Conservation (phyloP, 2,113 vertebrate genomes). For the Xenopus borealis region DNA sequence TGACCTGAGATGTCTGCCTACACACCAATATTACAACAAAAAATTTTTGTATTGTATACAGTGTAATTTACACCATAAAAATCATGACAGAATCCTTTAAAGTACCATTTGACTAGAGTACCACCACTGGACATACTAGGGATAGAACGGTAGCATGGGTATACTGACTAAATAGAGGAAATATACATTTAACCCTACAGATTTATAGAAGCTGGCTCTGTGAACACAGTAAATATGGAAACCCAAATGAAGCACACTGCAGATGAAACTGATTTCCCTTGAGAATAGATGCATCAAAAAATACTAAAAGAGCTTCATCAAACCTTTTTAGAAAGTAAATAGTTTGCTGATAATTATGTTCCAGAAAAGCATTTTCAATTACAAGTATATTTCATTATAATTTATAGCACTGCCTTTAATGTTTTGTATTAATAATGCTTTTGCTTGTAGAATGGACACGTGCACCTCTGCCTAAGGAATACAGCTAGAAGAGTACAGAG, state of each 20-base stretch:
- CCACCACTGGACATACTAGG: too few relatives aligned
- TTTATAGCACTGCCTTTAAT: conserved; percentile 62
- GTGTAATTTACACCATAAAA: too few relatives aligned
- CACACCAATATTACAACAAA: too few relatives aligned
- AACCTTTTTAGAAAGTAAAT: conserved; percentile 67
- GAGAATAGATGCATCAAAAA: conserved; percentile 63
- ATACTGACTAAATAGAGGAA: too few relatives aligned
- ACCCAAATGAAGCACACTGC: conserved; percentile 62
- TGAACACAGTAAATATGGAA: conserved; percentile 64
- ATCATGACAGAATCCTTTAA: too few relatives aligned
- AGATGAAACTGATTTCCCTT: conserved; percentile 62
- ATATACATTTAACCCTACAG: conserved; percentile 51
- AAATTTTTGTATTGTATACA: too few relatives aligned
- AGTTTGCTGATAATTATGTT: conserved; percentile 65
- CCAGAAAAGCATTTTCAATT: conserved; percentile 64
- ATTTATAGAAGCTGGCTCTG: conserved; percentile 60
- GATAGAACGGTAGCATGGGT: too few relatives aligned
- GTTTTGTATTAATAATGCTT: conserved; percentile 54
- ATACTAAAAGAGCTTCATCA: conserved; percentile 64
- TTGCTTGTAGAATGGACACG: too few relatives aligned
- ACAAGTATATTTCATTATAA: conserved; percentile 59
- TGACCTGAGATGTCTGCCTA: too few relatives aligned
- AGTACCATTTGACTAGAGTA: too few relatives aligned
- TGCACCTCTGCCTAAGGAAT: too few relatives aligned
- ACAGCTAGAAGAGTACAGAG: too few relatives aligned